Evolutionary conservation across 2,113 vertebrate genomes (phyloP).

Genomic region (Carettochelys insculpta): DNA sequence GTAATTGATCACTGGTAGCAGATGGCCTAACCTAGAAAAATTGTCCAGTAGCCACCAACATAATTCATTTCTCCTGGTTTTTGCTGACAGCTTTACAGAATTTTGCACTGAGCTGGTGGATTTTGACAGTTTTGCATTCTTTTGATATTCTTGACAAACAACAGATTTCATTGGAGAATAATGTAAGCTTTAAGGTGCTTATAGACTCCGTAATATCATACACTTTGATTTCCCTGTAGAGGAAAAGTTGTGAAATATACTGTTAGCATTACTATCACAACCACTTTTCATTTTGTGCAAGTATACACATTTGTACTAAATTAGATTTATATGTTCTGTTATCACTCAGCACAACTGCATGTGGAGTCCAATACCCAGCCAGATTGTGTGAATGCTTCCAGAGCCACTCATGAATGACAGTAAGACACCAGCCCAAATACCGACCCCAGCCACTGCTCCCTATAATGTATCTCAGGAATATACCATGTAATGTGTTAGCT

Average conservation of each 20-base stretch:
- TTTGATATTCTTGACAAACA: background rate
- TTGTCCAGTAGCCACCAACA: background rate
- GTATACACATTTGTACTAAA: background rate
- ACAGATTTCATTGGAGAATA: too few relatives aligned
- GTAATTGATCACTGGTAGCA: background rate
- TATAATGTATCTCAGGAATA: too few relatives aligned
- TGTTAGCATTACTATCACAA: background rate
- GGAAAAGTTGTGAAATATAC: background rate
- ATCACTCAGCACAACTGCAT: too few relatives aligned
- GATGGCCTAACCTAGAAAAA: background rate
- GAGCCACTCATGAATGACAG: too few relatives aligned
- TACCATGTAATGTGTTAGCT: too few relatives aligned
- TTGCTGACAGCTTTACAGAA: background rate
- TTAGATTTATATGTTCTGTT: background rate
- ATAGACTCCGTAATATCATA: background rate
- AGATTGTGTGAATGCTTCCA: too few relatives aligned
- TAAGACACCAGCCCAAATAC: too few relatives aligned
- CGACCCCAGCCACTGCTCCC: too few relatives aligned
- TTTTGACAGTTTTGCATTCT: background rate
- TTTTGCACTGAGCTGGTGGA: background rate
- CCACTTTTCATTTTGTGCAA: background rate
- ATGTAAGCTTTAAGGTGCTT: background rate
- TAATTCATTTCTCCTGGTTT: background rate
- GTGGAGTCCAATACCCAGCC: too few relatives aligned
- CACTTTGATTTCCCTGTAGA: background rate